Base-by-base conservation (phyloP, 1,140 invertebrate species). In the Temnothorax curvispinosus region DNA sequence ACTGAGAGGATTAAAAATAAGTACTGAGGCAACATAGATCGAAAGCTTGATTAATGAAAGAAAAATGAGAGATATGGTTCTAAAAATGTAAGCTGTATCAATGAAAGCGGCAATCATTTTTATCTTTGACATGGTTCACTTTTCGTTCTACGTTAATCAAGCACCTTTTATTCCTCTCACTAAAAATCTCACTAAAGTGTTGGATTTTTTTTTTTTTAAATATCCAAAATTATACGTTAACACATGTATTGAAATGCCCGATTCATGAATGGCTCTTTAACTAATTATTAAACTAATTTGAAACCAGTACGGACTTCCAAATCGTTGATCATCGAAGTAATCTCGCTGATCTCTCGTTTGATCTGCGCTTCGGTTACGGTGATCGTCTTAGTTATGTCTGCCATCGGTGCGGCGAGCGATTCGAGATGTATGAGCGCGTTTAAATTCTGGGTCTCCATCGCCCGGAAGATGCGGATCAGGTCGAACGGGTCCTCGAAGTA, bases 391-490 rank as follows among this genome's bases (percentile, higher is more conserved):
- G 94, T 90, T 81, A 97, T 94, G 15, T 96, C 94, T 35, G 95
- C 94, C 88, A 96, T 95, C 9, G 96, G 96, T 27, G 94, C 94
- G 7, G 95, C 96, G n/a, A 97, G 90, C 77, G 96, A 96, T 92
- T 97, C 96, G 0, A 96, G 95, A 56, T 96, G 96, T 56, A 96
- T 93, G 89, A 97, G 94, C 35, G 96, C 96, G 90, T 97, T 97
- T 13, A 97, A 93, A 93, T 97, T 97, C 92, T 97, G 97, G 78
- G 96, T 94, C 90, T 97, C 96, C 69, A 97, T 96, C 54, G 95
- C 94, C 77, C 93, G 91, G 88, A 97, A 97, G 15, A 96, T 95
- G 8, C 93, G 91, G 5, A 96, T 87, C 8, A 97, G 90, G 78
- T 97, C 96, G 5, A 94, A 91, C 2, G 97, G 96, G 56, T 96